Conservation (phyloP, 2,888 invertebrate species). For the Ophion slaviceki region DNA sequence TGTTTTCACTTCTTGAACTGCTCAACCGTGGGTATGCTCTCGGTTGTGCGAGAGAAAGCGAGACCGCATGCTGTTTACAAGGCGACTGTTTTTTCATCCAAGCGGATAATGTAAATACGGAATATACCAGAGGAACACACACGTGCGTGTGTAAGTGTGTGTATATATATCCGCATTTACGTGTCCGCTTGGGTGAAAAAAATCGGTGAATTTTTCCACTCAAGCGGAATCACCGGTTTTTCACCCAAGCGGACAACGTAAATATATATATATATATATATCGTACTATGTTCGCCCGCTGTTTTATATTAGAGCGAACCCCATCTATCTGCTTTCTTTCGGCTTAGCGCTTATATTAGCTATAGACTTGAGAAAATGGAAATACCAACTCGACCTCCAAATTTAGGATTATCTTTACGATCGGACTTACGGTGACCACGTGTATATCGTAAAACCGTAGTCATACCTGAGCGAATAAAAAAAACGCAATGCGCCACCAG, state of each 20-base stretch:
- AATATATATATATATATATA: not conserved
- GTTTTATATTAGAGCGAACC: not conserved
- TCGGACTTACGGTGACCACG: not conserved
- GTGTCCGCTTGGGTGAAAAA: too few relatives aligned
- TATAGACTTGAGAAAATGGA: not conserved
- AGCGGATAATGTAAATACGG: not conserved
- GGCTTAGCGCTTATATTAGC: too few relatives aligned
- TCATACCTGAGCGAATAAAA: too few relatives aligned
- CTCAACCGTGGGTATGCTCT: not conserved
- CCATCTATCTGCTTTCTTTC: not conserved
- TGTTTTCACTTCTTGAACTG: not conserved
- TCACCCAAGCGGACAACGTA: too few relatives aligned
- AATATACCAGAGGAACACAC: not conserved
- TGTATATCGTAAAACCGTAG: not conserved
- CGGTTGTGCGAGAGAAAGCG: not conserved
- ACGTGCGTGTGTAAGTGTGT: too few relatives aligned
- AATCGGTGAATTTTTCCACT: too few relatives aligned
- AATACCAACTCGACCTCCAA: not conserved
- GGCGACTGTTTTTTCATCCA: not conserved
- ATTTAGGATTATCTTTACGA: not conserved
- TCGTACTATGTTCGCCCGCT: not conserved
- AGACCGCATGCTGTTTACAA: not conserved
- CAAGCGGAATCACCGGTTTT: too few relatives aligned
- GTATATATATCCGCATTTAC: too few relatives aligned
- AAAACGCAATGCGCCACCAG: too few relatives aligned